phyloP scores from a whole-genome alignment of 2,888 invertebrate genomes.

The Hypomecis punctinalis region DNA sequence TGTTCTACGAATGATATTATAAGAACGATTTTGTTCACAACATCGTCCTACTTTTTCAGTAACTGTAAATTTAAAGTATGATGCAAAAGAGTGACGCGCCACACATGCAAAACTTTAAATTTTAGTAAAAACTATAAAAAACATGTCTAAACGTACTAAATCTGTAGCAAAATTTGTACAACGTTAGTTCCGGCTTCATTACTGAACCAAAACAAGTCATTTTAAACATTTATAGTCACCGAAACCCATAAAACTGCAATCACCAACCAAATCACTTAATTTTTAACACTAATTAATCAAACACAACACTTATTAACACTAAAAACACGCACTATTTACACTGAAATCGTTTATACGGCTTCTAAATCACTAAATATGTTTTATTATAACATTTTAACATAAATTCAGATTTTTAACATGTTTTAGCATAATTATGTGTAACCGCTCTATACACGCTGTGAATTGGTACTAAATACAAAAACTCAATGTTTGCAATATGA shows the following conservation, averaged over 20 bases:
- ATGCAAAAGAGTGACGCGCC: too few relatives aligned
- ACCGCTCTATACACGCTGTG: constrained; percentile 41
- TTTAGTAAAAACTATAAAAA: neutral
- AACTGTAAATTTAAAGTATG: too few relatives aligned
- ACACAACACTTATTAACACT: constrained; percentile 5
- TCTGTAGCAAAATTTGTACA: neutral
- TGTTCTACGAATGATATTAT: too few relatives aligned
- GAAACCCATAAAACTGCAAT: constrained; percentile 6
- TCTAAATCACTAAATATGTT: neutral
- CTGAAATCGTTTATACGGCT: neutral
- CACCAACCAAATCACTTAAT: constrained; percentile 10
- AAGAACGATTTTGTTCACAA: too few relatives aligned
- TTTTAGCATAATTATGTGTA: constrained; percentile 14
- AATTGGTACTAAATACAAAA: constrained; percentile 59
- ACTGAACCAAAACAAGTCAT: constrained; percentile 1
- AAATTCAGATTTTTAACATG: constrained; percentile 22
- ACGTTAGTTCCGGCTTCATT: neutral
- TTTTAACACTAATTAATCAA: constrained; percentile 2
- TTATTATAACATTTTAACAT: constrained; percentile 9
- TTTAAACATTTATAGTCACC: neutral
- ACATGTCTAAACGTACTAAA: neutral
- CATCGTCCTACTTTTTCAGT: too few relatives aligned
- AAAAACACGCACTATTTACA: constrained; percentile 1
- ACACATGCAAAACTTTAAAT: too few relatives aligned
- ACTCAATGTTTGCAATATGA: constrained; percentile 73